Evolutionary conservation across 1,140 invertebrate genomes (phyloP), one percentile per base, ranked within the genome.

Genomic region (Drosophila takahashii): DNA sequence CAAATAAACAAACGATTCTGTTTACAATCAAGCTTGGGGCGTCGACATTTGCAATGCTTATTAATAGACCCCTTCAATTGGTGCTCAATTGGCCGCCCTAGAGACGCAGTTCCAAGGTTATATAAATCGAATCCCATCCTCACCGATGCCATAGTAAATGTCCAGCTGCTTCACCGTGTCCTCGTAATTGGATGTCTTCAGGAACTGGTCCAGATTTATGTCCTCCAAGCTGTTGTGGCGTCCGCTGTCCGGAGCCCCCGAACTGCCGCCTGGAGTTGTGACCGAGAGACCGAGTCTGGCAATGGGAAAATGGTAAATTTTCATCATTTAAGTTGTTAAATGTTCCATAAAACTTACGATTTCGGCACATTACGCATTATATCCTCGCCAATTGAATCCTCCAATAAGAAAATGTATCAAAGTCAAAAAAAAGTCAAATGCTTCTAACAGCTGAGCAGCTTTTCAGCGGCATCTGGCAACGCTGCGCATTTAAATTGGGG

Each of bases 121-220:
- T 83, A 66, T 87, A 87, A 87, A 15, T 70, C 64, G 83, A 87
- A 11, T 69, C 64, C 84, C 93, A 11, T 69, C 64, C 84, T 93
- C 93, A 98, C 97, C 97, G 81, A 97, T 96, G 81, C 97, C 97
- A 95, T 98, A 98, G 92, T 97, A 98, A 86, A 97, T 95, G 93
- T 98, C 97, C 51, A 98, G 93, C 92, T 98, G 96, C 77, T 95
- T 94, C 3, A 98, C 96, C 37, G 96, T 97, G 71, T 98, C 96
- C 92, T 98, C 97, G 93, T 98, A 98, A 92, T 97, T 97, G 8
- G 95, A 95, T 37, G 96, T 95, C 93, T 96, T 97, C 32, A 96
- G 92, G 89, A 95, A 96, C 92, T 96, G 95, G 76, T 96, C 95
- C n/a, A 94, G 92, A 93, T 94, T 94, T 48, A 95, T 94, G 64